Evolutionary conservation across 2,797 vertebrate species (phyloP), one percentile per base, ranked within the genome.

Genomic region (Linurgus olivaceus): DNA sequence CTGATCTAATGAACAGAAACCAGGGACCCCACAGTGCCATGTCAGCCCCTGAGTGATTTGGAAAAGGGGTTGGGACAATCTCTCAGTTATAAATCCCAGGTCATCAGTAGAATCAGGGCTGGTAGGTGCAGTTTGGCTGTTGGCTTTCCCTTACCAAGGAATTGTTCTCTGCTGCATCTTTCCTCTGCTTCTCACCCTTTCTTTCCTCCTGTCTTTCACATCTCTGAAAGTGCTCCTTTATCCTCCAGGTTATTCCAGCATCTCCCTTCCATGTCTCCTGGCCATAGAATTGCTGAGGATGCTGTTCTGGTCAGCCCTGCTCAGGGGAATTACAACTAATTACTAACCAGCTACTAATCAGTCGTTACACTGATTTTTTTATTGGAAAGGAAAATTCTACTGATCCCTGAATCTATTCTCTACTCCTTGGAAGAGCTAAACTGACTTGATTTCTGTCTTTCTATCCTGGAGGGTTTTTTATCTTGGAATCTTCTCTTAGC

Each of bases 21-120:
- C 35, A 48, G 54, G 25, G 42, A 33, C 23, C 38, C 37, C n/a
- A 12, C 1, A 6, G 42, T 17, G n/a, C 33, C 7, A 0, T 1
- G 6, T 17, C 62, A 86, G 52, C 44, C 45, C 21, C 0, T 7
- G 24, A 48, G 31, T 17, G 31, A 29, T 11, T 29, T 44, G 17
- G 35, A 28, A 28, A 20, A 83, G 17, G n/a, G 9, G 3, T 7
- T 58, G 59, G 48, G 19, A 10, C 10, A 20, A 3, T 48, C 44
- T 59, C 61, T 75, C 9, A 3, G 33, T 31, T 55, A 21, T 0
- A n/a, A 83, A 40, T 21, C 13, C 14, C 3, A 61, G 16, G 10
- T 23, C 8, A 29, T 19, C n/a, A 21, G 31, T 4, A 40, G 59
- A 62, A 19, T 4, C 15, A 8, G 25, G 37, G 12, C 48, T 74